These are phyloP conservation scores for Pomacea maculata DNA, from an alignment of 1,140 invertebrate species.

Conservation along the genomic window DNA sequence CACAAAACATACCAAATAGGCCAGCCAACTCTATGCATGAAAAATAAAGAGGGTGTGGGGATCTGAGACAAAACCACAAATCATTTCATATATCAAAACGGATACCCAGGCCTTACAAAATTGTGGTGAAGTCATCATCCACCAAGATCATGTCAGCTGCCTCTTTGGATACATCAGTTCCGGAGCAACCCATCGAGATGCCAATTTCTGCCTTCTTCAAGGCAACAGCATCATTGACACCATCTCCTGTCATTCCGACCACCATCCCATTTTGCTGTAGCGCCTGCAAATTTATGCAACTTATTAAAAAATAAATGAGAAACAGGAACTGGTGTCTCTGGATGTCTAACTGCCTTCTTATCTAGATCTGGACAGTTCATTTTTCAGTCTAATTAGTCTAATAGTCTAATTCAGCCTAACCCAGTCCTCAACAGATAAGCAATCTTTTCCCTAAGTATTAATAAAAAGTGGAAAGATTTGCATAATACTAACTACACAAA, in stretches of 20 bases:
- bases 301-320: not conserved
- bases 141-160: slow-evolving; percentile 99
- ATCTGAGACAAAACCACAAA: no score
- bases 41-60: not conserved
- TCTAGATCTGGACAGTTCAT: no score
- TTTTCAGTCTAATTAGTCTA: no score
- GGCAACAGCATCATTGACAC: slow-evolving; percentile 98
- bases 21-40: not conserved
- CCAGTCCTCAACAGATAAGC: no score
- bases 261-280: slow-evolving; percentile 90
- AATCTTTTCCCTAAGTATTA: no score
- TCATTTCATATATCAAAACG: no score
- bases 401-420: no score
- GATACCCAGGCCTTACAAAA: slow-evolving; percentile 76
- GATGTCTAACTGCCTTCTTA: no score
- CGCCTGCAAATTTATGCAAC: slow-evolving; percentile 68
- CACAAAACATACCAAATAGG: no score
- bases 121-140: slow-evolving; percentile 98
- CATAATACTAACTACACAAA: no score
- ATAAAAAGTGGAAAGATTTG: no score
- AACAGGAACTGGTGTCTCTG: no score
- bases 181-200: slow-evolving; percentile 97
- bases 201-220: slow-evolving; percentile 98
- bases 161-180: slow-evolving; percentile 99
- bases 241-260: slow-evolving; percentile 99